Conservation (phyloP, 2,113 vertebrate genomes). For the Recurvirostra avosetta region DNA sequence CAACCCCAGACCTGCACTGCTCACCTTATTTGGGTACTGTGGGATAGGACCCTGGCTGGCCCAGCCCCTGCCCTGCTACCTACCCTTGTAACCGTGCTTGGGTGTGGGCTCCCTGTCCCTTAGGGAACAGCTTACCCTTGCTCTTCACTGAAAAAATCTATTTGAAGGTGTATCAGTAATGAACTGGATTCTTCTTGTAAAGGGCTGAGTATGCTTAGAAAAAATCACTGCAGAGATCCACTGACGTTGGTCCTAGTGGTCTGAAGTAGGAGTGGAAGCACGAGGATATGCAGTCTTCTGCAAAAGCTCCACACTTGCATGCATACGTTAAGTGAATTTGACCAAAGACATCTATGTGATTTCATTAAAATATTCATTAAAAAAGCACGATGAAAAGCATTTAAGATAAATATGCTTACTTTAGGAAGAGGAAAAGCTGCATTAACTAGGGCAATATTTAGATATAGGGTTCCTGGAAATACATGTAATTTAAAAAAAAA, state of each 20-base stretch:
- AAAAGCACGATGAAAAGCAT: background rate
- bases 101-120: background rate
- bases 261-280: background rate
- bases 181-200: background rate
- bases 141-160: background rate
- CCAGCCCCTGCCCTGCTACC: background rate
- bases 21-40: background rate
- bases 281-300: background rate
- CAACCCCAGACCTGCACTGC: background rate
- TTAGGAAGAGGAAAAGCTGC: background rate
- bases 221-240: background rate
- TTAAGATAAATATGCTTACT: background rate
- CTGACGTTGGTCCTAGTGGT: background rate
- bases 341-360: background rate
- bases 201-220: background rate
- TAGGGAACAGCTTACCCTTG: background rate
- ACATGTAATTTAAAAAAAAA: background rate
- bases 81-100: background rate
- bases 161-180: background rate
- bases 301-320: background rate
- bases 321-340: background rate
- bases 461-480: background rate
- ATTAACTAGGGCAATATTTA: background rate
- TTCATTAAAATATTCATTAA: background rate
- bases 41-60: background rate